Evolutionary conservation across 2,113 vertebrate genomes (phyloP).

Genomic region (Eclectus roratus): DNA sequence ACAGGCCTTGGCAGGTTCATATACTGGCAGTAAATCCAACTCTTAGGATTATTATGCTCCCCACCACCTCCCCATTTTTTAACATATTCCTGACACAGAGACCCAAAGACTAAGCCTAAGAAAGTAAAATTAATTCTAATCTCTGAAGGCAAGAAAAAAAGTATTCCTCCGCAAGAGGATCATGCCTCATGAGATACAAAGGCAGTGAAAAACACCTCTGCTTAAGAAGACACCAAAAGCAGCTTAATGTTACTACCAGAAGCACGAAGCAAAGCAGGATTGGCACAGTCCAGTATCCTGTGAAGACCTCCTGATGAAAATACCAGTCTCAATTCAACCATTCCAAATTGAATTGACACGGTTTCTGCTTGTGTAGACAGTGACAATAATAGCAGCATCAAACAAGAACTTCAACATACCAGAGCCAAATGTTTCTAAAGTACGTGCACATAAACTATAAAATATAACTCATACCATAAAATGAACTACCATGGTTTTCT

Average conservation of each 20-base stretch:
- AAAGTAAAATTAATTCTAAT: background rate
- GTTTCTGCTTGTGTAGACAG: background rate
- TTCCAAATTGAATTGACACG: background rate
- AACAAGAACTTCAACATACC: background rate
- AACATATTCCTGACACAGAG: background rate
- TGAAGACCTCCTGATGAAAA: background rate
- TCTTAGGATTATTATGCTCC: background rate
- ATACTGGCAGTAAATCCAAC: background rate
- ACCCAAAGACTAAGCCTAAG: background rate
- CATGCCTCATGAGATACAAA: background rate
- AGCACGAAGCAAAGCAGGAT: background rate
- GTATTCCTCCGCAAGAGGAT: background rate
- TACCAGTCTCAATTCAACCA: background rate
- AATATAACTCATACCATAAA: background rate
- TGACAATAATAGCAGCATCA: background rate
- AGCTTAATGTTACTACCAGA: fast-evolving
- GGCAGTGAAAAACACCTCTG: background rate
- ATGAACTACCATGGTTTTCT: background rate
- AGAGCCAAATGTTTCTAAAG: background rate
- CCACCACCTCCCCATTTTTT: background rate
- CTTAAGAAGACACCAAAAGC: background rate
- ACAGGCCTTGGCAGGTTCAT: background rate
- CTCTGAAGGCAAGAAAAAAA: background rate
- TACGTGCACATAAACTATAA: background rate
- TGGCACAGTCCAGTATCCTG: background rate